A percentile compares a stretch with the other conserved stretches of the same genome.
phyloP scores from a whole-genome alignment of 2,888 invertebrate species.

The Sphinx pinastri region DNA sequence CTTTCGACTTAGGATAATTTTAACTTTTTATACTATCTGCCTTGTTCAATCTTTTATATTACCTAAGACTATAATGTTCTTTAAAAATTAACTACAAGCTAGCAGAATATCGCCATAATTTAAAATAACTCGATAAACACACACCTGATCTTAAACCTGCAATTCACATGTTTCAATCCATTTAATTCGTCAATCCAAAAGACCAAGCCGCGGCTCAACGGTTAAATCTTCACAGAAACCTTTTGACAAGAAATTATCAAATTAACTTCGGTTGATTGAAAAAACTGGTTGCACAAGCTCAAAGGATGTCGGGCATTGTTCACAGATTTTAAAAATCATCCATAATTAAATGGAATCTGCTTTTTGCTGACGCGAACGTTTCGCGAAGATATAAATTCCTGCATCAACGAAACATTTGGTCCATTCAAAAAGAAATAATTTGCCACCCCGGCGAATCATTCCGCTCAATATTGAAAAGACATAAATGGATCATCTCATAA shows the following conservation, averaged over 20 bases:
- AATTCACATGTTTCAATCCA: not conserved
- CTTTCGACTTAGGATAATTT: too few relatives aligned
- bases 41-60: too few relatives aligned
- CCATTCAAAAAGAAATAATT: conserved; percentile 68
- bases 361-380: conserved; percentile 68
- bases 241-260: conserved; percentile 79
- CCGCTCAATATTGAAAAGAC: conserved; percentile 61
- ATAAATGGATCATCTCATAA: conserved; percentile 45
- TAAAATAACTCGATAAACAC: too few relatives aligned
- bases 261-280: conserved; percentile 71
- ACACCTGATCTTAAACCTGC: not conserved
- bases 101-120: too few relatives aligned
- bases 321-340: conserved; percentile 83
- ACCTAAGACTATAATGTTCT: too few relatives aligned
- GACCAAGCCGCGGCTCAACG: conserved; percentile 21
- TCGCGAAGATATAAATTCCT: conserved; percentile 79
- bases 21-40: too few relatives aligned
- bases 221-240: conserved; percentile 41
- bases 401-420: conserved; percentile 56
- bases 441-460: conserved; percentile 72
- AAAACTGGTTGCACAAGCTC: conserved; percentile 59
- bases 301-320: conserved; percentile 81
- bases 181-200: not conserved
- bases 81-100: too few relatives aligned
- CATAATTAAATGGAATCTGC: conserved; percentile 82